Conservation (phyloP, 92 coral and sea anemone genomes). For the Epizoanthus ramosus region DNA sequence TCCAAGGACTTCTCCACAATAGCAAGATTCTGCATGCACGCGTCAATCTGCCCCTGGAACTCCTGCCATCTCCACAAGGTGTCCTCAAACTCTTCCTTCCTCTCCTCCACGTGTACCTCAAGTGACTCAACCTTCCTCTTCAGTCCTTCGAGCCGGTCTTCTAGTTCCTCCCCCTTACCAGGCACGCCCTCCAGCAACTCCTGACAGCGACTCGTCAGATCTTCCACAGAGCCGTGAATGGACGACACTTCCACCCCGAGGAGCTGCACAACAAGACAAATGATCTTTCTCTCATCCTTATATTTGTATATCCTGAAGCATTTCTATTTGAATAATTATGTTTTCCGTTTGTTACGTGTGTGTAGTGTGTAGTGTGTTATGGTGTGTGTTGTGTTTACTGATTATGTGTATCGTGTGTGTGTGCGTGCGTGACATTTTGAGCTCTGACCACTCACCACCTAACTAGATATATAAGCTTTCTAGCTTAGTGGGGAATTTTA, state of each 20-base stretch:
- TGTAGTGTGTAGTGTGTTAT: too few relatives aligned
- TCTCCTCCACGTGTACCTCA: conserved; percentile 86
- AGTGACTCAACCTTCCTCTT: conserved; percentile 60
- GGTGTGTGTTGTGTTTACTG: too few relatives aligned
- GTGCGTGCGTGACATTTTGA: too few relatives aligned
- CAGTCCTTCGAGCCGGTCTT: conserved; percentile 64
- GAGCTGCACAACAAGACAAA: conserved; percentile 35
- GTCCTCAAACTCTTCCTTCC: conserved; percentile 82
- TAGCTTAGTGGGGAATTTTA: too few relatives aligned
- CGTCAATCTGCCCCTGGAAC: conserved; percentile 71
- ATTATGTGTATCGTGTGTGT: too few relatives aligned
- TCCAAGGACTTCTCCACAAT: conserved; percentile 82
- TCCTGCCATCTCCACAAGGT: conserved; percentile 90
- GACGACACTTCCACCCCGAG: conserved; percentile 75
- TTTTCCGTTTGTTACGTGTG: too few relatives aligned
- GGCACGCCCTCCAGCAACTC: conserved; percentile 64
- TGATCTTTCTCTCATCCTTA: too few relatives aligned
- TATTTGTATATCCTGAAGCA: too few relatives aligned
- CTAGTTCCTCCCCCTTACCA: conserved; percentile 69
- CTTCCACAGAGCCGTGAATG: conserved; percentile 82
- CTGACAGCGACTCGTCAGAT: conserved; percentile 71
- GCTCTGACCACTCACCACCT: too few relatives aligned
- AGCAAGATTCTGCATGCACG: conserved; percentile 75
- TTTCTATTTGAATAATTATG: too few relatives aligned
- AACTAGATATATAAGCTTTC: too few relatives aligned